phyloP scores from a whole-genome alignment of 92 coral and sea anemone genomes.

The Zoanthus sansibaricus region DNA sequence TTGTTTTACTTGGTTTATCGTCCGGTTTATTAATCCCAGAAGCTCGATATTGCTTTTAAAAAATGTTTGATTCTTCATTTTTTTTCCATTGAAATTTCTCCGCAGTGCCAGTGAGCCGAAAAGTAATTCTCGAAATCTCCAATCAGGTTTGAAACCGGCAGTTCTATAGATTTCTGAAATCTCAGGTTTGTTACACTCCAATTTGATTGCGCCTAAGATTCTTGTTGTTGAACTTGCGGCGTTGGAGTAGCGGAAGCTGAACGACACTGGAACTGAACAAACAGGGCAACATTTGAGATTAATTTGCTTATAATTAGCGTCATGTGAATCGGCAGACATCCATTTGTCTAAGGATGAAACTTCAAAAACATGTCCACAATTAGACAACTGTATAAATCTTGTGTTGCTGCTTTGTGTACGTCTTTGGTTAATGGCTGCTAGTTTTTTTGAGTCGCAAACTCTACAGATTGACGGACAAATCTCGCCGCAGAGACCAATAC shows the following conservation, averaged over 20 bases:
- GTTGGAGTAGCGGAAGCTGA: conserved; percentile 21
- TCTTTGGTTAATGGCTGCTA: conserved; percentile 57
- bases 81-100: too few relatives aligned
- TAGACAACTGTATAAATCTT: conserved; percentile 68
- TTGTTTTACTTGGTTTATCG: not conserved
- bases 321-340: conserved; percentile 47
- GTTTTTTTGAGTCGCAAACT: conserved; percentile 56
- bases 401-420: conserved; percentile 31
- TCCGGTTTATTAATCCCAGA: not conserved
- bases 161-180: not conserved
- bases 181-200: not conserved
- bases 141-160: not conserved
- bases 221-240: not conserved
- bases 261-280: conserved; percentile 21
- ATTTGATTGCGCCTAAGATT: conserved; percentile 15
- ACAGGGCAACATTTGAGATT: not conserved
- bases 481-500: conserved; percentile 84
- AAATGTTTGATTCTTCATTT: not conserved
- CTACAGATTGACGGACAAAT: conserved; percentile 73
- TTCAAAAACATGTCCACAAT: conserved; percentile 74
- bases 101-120: too few relatives aligned
- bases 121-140: not conserved
- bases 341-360: conserved; percentile 68
- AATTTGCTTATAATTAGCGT: not conserved
- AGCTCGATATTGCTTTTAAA: not conserved